A percentile compares a stretch with the other conserved stretches of the same genome.
Evolutionary conservation across 2,113 vertebrate genomes (phyloP).

Genomic region (Gorsachius goisagi): DNA sequence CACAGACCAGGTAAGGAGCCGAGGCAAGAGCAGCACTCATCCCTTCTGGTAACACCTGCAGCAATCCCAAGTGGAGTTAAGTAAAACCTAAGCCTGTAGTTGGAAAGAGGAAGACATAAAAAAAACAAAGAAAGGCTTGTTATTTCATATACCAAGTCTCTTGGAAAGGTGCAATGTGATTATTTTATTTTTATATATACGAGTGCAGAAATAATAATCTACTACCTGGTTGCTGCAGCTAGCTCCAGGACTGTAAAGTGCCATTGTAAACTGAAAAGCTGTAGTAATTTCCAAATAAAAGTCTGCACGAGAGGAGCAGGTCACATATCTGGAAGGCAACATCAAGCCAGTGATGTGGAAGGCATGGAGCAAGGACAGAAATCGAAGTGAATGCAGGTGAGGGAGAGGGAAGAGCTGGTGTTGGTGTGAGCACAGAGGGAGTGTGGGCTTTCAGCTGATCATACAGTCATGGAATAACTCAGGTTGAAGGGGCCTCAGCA

Average conservation of each 20-base stretch:
- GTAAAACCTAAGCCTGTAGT: background rate
- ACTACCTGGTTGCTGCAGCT: background rate
- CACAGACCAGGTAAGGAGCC: background rate
- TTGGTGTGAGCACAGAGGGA: accelerated
- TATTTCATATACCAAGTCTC: background rate
- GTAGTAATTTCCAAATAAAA: no score
- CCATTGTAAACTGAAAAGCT: background rate
- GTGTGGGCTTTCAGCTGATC: background rate
- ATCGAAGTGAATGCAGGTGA: accelerated
- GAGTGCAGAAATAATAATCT: background rate
- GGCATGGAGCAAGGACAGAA: background rate
- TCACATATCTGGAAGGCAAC: background rate
- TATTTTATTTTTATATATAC: background rate
- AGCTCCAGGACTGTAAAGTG: background rate
- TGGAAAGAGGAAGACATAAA: background rate
- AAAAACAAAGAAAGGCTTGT: background rate
- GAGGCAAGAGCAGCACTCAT: background rate
- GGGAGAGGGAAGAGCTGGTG: accelerated
- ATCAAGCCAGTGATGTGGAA: accelerated
- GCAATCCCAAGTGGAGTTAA: background rate
- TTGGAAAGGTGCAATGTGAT: background rate
- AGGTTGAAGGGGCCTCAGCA: background rate
- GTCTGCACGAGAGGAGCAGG: background rate
- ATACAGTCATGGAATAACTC: accelerated
- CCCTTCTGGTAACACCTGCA: background rate